These are phyloP conservation scores for Conus betulinus DNA, from an alignment of 1,140 invertebrate species.

Conservation along the genomic window DNA sequence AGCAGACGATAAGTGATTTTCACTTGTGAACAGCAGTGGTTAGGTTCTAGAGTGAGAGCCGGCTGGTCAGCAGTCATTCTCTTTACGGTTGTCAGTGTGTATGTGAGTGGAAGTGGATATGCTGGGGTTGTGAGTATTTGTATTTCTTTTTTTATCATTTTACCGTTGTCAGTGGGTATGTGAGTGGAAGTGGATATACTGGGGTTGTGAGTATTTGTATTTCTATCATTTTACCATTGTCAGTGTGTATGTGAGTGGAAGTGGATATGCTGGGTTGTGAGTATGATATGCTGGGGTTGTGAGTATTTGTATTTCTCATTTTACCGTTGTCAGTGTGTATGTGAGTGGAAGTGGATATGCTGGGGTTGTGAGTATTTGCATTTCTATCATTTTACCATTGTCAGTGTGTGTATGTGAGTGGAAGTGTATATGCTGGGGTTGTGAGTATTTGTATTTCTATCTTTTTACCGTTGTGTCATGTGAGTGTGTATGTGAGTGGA, in stretches of 20 bases:
- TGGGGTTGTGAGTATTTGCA: constrained; percentile 27
- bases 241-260: too few species aligned
- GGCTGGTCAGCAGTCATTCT: too few species aligned
- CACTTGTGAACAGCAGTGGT: too few species aligned
- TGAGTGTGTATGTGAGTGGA: not conserved
- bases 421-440: constrained; percentile 1
- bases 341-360: not conserved
- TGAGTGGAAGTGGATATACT: not conserved
- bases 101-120: not conserved
- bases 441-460: constrained; percentile 29
- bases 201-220: constrained; percentile 29
- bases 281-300: constrained; percentile 25
- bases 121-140: constrained; percentile 28
- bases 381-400: constrained; percentile 18
- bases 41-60: too few species aligned
- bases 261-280: too few species aligned
- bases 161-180: not conserved
- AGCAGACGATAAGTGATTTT: too few species aligned
- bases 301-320: constrained; percentile 28
- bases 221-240: not conserved
- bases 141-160: constrained; percentile 25
- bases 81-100: not conserved
- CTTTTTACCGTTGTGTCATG: not conserved
- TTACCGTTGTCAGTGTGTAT: not conserved
- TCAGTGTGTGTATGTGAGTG: not conserved